A percentile compares a stretch with the other conserved stretches of the same genome.
Evolutionary conservation across 2,797 vertebrate species (phyloP).

Genomic region (Moxostoma hubbsi): DNA sequence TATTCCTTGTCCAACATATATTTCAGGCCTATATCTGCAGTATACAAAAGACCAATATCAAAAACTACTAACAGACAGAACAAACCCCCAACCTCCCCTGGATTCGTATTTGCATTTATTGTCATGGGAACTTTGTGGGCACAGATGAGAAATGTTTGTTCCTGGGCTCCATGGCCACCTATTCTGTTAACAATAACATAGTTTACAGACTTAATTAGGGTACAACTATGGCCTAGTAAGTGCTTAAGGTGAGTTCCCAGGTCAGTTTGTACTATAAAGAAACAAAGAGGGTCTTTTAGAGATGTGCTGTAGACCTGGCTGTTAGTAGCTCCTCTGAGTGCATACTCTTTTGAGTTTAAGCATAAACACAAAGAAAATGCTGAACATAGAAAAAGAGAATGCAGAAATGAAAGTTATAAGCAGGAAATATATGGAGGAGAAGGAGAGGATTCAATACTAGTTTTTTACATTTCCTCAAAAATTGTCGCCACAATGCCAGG

Average conservation of each 20-base stretch:
- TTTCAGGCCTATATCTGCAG: too few species aligned
- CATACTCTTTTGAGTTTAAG: too few species aligned
- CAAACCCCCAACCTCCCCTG: background rate
- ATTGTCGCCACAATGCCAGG: too few species aligned
- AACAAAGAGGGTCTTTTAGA: background rate
- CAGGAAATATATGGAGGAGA: too few species aligned
- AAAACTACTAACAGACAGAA: background rate
- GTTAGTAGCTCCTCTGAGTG: background rate
- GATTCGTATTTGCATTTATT: constrained; percentile 12
- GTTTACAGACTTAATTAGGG: constrained; percentile 17
- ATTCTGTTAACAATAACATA: constrained; percentile 22
- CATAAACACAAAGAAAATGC: too few species aligned
- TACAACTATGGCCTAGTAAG: constrained; percentile 2
- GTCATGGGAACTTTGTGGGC: constrained; percentile 23
- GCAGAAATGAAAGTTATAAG: too few species aligned
- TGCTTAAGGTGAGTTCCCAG: background rate
- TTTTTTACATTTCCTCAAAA: too few species aligned
- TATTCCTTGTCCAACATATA: background rate
- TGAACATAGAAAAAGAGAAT: too few species aligned
- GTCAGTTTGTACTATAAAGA: background rate
- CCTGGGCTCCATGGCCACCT: constrained; percentile 21
- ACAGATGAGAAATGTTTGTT: constrained; percentile 29
- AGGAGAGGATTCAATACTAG: too few species aligned
- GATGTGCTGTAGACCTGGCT: background rate
- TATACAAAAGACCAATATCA: background rate